Percentiles rank a stretch among this genome's conserved stretches.
These are phyloP conservation scores for Stratiolaelaps scimitus DNA, from an alignment of 1,140 invertebrate genomes.

Conservation along the genomic window DNA sequence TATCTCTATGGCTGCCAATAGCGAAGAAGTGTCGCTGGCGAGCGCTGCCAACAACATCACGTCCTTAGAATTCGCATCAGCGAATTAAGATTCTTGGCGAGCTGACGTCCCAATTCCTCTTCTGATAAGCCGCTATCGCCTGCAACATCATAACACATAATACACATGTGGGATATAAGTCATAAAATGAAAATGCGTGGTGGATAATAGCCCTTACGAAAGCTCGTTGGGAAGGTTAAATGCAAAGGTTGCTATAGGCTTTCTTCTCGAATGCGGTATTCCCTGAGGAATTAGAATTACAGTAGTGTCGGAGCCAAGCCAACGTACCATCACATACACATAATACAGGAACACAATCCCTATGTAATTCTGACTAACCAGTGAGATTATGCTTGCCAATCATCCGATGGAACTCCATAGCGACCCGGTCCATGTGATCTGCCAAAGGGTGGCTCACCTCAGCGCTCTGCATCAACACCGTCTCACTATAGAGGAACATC, in stretches of 20 bases:
- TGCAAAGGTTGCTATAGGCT: neutral
- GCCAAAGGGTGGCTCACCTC: constrained; percentile 15
- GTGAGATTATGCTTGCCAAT: neutral
- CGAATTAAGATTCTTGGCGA: constrained; percentile 17
- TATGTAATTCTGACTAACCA: no score
- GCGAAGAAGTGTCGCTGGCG: no score
- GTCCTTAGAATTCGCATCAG: constrained; percentile 22
- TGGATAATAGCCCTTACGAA: no score
- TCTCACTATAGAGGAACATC: constrained; percentile 51
- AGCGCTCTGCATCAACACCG: constrained; percentile 52
- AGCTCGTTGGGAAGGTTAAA: neutral
- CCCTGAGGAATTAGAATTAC: neutral
- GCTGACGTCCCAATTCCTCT: constrained; percentile 10
- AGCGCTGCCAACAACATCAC: neutral
- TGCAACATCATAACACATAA: no score
- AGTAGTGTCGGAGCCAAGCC: constrained; percentile 1
- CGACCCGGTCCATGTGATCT: constrained; percentile 15
- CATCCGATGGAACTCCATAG: constrained; percentile 22
- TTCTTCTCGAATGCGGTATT: neutral
- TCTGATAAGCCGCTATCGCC: neutral
- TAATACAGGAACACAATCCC: no score
- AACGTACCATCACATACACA: no score
- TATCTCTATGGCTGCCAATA: no score
- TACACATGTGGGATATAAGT: no score
- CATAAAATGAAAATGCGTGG: no score